These are phyloP conservation scores for Ophonus ardosiacus DNA, from an alignment of 2,888 invertebrate genomes.

Conservation along the genomic window DNA sequence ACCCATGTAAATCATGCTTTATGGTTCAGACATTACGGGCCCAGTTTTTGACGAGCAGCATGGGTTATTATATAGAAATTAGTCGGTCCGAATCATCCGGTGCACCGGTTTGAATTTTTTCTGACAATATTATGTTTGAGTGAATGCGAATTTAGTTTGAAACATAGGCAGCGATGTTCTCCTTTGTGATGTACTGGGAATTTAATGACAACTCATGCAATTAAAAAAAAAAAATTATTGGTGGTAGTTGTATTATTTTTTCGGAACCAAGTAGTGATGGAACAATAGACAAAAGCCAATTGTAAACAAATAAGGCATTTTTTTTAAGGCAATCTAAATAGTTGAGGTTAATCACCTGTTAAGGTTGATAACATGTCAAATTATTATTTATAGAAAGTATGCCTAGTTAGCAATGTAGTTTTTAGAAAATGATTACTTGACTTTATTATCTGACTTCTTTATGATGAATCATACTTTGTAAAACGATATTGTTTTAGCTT, in stretches of 20 bases:
- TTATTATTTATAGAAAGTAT: no score
- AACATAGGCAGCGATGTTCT: constrained; percentile 9
- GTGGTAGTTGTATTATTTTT: background rate
- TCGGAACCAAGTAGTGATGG: background rate
- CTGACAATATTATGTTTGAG: constrained; percentile 16
- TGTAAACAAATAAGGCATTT: background rate
- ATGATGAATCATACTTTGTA: no score
- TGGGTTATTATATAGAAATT: constrained; percentile 35
- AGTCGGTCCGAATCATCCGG: constrained; percentile 6
- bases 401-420: no score
- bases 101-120: background rate
- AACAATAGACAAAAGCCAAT: background rate
- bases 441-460: no score
- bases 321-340: no score
- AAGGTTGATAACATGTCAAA: no score
- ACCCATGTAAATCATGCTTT: constrained; percentile 8
- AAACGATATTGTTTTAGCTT: no score
- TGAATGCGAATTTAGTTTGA: constrained; percentile 24
- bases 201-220: background rate
- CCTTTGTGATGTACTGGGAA: constrained; percentile 10
- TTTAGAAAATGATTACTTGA: no score
- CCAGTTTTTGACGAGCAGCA: constrained; percentile 8
- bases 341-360: no score
- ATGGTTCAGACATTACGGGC: background rate
- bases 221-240: background rate